Base-by-base conservation (phyloP, 1,140 invertebrate genomes). In the Sycobia sp. region DNA sequence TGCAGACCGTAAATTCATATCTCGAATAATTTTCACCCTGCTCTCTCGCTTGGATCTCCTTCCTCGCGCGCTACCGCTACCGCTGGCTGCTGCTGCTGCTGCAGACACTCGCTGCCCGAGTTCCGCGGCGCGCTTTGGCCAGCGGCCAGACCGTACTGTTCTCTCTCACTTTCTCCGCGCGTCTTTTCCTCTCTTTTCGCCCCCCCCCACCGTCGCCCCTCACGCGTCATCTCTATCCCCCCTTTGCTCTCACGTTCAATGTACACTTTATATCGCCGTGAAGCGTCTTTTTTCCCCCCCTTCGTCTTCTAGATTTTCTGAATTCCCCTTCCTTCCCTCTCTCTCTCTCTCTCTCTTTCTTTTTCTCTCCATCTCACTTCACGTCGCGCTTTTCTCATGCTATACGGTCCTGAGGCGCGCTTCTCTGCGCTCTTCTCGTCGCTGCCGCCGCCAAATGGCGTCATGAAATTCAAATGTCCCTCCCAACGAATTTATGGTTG, bases 401-500 rank as follows among this genome's bases (percentile, higher is more conserved):
- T n/a, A n/a, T n/a, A n/a, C n/a, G n/a, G n/a, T n/a, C n/a, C n/a
- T n/a, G n/a, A n/a, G n/a, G n/a, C n/a, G n/a, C n/a, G n/a, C n/a
- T n/a, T n/a, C n/a, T n/a, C n/a, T n/a, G 32, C 29, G 43, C 16
- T 51, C 62, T 43, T 65, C 51, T 60, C 34, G 27, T 44, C 23
- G n/a, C 46, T 51, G 16, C 14, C 39, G 41, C 44, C 8, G 38
- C 58, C 53, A 62, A 62, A 62, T 62, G 53, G 61, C 36, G 53
- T 62, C 61, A 62, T 62, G 61, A 62, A 62, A 62, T 62, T 56
- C 61, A 62, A 62, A 62, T 62, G 61, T 22, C 47, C 43, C 32
- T 22, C 53, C 27, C 38, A 14, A 20, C 18, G 43, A 63, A 63
- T 63, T 63, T 63, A 63, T 57, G 25, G 29, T 18, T 41, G 53